phyloP scores from a whole-genome alignment of 2,888 invertebrate genomes.

The Aporophyla nigra region DNA sequence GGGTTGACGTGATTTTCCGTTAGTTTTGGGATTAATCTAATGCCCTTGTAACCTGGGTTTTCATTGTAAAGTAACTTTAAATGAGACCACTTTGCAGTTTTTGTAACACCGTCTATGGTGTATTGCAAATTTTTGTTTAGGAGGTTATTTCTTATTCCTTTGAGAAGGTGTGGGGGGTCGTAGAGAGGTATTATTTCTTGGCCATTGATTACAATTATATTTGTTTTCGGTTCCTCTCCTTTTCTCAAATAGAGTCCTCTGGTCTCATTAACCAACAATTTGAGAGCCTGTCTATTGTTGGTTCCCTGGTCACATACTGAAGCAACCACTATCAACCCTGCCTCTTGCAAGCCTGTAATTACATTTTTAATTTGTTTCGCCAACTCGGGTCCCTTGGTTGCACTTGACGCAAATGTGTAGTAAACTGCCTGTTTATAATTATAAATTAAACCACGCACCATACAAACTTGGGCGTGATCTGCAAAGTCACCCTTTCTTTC shows the following conservation, averaged over 20 bases:
- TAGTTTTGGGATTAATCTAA: no score
- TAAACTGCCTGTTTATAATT: no score
- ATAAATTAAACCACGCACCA: no score
- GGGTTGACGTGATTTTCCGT: no score
- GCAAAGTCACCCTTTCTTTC: no score
- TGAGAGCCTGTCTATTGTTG: conserved; percentile 60
- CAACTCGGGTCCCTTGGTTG: no score
- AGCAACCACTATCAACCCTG: conserved; percentile 56
- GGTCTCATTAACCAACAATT: conserved; percentile 58
- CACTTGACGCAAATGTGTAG: no score
- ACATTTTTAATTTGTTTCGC: not conserved
- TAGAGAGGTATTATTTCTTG: conserved; percentile 61
- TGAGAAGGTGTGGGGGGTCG: conserved; percentile 58
- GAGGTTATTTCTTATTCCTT: no score
- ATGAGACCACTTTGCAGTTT: conserved; percentile 67
- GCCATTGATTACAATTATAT: conserved; percentile 49
- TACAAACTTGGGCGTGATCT: no score
- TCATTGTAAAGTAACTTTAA: conserved; percentile 11
- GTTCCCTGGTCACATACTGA: conserved; percentile 68
- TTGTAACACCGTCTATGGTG: conserved; percentile 2
- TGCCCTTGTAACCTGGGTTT: no score
- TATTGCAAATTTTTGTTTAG: no score
- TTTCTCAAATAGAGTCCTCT: conserved; percentile 39
- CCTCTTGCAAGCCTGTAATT: conserved; percentile 3
- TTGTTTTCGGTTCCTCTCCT: conserved; percentile 39